phyloP scores from a whole-genome alignment of 2,797 vertebrate species.

The Scolopax bukidnonensis region DNA sequence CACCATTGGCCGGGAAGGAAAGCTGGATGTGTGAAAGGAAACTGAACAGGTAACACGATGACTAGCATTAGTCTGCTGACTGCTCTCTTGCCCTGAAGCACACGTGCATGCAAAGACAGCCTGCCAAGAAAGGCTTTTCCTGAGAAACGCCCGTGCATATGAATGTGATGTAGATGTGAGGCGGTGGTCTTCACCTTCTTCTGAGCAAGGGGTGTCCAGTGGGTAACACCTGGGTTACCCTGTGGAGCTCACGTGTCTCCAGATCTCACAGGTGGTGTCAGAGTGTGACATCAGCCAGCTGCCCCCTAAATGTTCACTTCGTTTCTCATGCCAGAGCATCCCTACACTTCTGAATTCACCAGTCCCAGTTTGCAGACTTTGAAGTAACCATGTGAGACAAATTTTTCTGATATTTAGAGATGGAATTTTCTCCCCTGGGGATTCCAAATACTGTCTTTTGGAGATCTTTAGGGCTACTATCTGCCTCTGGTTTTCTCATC shows the following conservation, averaged over 20 bases:
- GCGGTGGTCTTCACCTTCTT: not conserved
- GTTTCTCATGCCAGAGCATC: not conserved
- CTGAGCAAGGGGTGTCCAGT: not conserved
- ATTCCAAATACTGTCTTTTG: not conserved
- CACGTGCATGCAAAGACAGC: not conserved
- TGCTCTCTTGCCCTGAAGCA: not conserved
- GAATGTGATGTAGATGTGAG: accelerated
- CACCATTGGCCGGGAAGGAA: not conserved
- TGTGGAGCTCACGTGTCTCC: not conserved
- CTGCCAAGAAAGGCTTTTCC: not conserved
- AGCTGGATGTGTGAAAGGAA: not conserved
- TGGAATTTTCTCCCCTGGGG: not conserved
- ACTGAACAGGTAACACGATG: not conserved
- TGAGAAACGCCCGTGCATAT: not conserved
- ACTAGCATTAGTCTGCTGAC: not conserved
- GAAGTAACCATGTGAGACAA: not conserved
- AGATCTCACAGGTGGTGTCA: accelerated
- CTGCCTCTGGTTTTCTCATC: not conserved
- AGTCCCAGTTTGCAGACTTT: not conserved
- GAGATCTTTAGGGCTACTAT: not conserved
- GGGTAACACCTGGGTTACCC: not conserved
- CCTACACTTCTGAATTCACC: not conserved
- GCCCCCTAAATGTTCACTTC: not conserved
- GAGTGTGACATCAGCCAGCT: not conserved
- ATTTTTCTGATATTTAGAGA: not conserved